Conservation (phyloP, 2,888 invertebrate species). For the Cephonodes hylas region DNA sequence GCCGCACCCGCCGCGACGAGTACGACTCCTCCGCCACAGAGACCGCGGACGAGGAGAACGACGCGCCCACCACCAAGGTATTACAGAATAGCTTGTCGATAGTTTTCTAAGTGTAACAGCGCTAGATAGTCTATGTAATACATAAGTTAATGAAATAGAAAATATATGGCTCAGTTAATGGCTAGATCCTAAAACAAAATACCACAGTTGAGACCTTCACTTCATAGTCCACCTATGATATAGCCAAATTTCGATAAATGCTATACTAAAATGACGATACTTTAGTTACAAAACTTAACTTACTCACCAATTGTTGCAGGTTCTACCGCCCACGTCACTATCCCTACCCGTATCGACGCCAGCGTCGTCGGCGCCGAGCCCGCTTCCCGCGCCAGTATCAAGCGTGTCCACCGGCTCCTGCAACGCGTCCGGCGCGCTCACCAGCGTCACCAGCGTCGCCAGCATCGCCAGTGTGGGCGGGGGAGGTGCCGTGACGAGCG, state of each 20-base stretch:
- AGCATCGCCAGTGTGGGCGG: constrained; percentile 72
- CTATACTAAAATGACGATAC: too few relatives aligned
- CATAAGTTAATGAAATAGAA: too few relatives aligned
- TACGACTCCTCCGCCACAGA: constrained; percentile 88
- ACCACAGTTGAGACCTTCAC: too few relatives aligned
- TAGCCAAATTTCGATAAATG: too few relatives aligned
- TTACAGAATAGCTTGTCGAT: neutral
- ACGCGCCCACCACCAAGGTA: constrained; percentile 81
- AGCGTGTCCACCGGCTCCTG: constrained; percentile 28
- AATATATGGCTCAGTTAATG: too few relatives aligned
- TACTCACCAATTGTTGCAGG: constrained; percentile 20
- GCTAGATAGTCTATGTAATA: too few relatives aligned
- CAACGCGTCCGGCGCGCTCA: neutral
- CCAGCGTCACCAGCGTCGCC: constrained; percentile 18
- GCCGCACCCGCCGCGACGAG: constrained; percentile 77
- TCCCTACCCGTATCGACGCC: constrained; percentile 42
- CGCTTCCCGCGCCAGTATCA: constrained; percentile 56
- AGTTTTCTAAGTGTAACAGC: too few relatives aligned
- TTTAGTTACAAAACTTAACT: too few relatives aligned
- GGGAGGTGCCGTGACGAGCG: constrained; percentile 33
- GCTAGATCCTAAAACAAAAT: too few relatives aligned
- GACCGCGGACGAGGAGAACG: constrained; percentile 93
- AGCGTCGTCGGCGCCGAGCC: constrained; percentile 53
- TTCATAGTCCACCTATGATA: too few relatives aligned
- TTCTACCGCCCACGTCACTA: constrained; percentile 44